Conservation (phyloP, 2,888 invertebrate species). For the Hirudinaria manillensis region DNA sequence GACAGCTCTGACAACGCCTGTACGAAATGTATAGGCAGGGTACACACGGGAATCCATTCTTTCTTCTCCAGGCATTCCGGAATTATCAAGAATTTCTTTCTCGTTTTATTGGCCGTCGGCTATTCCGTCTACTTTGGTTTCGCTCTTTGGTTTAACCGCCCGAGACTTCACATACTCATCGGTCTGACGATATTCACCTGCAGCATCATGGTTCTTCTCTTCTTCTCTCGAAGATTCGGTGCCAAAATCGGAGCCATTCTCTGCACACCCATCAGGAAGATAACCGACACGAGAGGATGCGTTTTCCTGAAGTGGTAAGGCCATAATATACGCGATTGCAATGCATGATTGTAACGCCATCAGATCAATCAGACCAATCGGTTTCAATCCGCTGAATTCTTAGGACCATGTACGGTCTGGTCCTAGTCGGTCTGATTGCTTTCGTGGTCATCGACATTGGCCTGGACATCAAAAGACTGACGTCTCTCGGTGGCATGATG, state of each 20-base stretch:
- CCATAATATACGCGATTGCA: not conserved
- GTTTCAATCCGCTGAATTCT: not conserved
- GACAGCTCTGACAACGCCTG: slow-evolving; percentile 7
- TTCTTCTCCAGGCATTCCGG: slow-evolving; percentile 1
- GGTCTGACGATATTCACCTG: slow-evolving; percentile 32
- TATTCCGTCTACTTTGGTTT: slow-evolving; percentile 34
- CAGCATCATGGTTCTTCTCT: slow-evolving; percentile 16
- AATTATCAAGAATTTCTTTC: slow-evolving; percentile 24
- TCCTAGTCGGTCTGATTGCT: slow-evolving; percentile 36
- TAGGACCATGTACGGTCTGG: slow-evolving; percentile 34
- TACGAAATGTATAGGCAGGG: slow-evolving; percentile 11
- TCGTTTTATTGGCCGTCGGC: slow-evolving; percentile 21
- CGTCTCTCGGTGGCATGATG: slow-evolving; percentile 45
- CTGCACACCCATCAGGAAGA: slow-evolving; percentile 30
- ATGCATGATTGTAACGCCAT: not conserved
- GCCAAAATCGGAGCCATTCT: slow-evolving; percentile 26
- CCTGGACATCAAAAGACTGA: slow-evolving; percentile 44
- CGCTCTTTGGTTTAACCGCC: slow-evolving; percentile 27
- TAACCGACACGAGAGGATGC: slow-evolving; percentile 15
- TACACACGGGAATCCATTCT: slow-evolving; percentile 19
- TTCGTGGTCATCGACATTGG: slow-evolving; percentile 41
- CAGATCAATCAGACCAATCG: not conserved
- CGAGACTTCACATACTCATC: slow-evolving; percentile 22
- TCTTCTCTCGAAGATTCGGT: slow-evolving; percentile 31
- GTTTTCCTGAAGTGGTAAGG: slow-evolving; percentile 26